These are phyloP conservation scores for Myripristis jacobus DNA, from an alignment of 2,797 vertebrate species.

Conservation along the genomic window DNA sequence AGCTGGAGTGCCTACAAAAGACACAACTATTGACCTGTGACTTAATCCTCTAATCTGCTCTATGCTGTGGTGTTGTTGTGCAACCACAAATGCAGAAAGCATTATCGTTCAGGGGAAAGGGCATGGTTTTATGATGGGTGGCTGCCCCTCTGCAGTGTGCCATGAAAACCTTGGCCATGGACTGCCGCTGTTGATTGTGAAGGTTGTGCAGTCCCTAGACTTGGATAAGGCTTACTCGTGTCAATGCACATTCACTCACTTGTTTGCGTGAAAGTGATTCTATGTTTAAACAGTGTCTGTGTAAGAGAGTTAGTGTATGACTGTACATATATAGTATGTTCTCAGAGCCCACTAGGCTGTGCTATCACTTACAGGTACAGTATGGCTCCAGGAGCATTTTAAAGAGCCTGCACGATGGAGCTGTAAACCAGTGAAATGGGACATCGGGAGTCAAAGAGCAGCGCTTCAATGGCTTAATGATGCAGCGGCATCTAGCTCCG, in stretches of 20 bases:
- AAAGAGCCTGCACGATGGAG: slow-evolving; percentile 54
- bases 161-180: slow-evolving; percentile 33
- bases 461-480: slow-evolving; percentile 81
- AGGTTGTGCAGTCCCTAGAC: slow-evolving; percentile 19
- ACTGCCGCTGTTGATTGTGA: slow-evolving; percentile 21
- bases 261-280: too few species aligned
- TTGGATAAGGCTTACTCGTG: slow-evolving; percentile 18
- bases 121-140: slow-evolving; percentile 70
- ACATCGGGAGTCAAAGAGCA: slow-evolving; percentile 80
- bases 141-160: slow-evolving; percentile 41
- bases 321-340: slow-evolving; percentile 33
- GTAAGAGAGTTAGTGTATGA: slow-evolving; percentile 25
- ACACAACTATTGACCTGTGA: slow-evolving; percentile 65
- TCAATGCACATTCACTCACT: slow-evolving; percentile 4
- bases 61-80: slow-evolving; percentile 68
- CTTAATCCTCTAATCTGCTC: slow-evolving; percentile 68
- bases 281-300: slow-evolving; percentile 26
- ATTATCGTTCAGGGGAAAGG: slow-evolving; percentile 74
- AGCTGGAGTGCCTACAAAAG: slow-evolving; percentile 59
- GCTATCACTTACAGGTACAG: slow-evolving; percentile 69
- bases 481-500: slow-evolving; percentile 76
- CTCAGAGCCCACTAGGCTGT: slow-evolving; percentile 40
- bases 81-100: slow-evolving; percentile 61
- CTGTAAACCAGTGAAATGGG: slow-evolving; percentile 72
- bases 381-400: slow-evolving; percentile 63